These are phyloP conservation scores for Buceros bicornis DNA, from an alignment of 2,797 vertebrate species.

Conservation along the genomic window DNA sequence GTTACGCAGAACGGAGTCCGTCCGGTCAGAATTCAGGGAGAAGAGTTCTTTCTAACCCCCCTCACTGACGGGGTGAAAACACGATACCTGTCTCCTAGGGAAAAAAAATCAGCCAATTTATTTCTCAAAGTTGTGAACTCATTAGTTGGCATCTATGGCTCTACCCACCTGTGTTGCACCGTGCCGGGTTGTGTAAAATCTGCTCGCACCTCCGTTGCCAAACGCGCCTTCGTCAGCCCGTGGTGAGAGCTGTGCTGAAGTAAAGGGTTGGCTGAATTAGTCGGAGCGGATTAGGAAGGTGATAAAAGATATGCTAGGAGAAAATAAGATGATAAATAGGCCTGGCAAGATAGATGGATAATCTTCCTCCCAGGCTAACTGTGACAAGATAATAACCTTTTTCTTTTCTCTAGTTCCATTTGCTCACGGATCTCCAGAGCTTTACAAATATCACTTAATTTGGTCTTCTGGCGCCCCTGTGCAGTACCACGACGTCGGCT, in stretches of 20 bases:
- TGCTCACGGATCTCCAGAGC: slow-evolving; percentile 3
- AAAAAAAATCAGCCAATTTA: not conserved
- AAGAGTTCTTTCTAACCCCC: not conserved
- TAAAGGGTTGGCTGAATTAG: slow-evolving; percentile 5
- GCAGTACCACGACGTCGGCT: not conserved
- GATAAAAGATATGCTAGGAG: slow-evolving; percentile 44
- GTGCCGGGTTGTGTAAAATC: not conserved
- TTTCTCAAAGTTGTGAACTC: not conserved
- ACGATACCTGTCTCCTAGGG: not conserved
- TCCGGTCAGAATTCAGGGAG: not conserved
- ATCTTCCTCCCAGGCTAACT: slow-evolving; percentile 26
- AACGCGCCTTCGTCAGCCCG: not conserved
- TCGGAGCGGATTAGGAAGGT: slow-evolving; percentile 16
- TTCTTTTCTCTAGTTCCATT: not conserved
- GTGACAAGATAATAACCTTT: slow-evolving; percentile 48
- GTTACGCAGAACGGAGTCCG: not conserved
- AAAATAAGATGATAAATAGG: slow-evolving; percentile 44
- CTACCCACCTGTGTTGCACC: not conserved
- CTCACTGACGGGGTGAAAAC: not conserved
- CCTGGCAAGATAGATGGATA: slow-evolving; percentile 46
- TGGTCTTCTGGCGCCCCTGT: not conserved
- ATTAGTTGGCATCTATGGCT: not conserved
- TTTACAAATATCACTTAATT: not conserved
- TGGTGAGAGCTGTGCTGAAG: not conserved
- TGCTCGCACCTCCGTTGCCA: not conserved